Evolutionary conservation across 1,140 invertebrate species (phyloP).

Genomic region (Solenopsis fugax): DNA sequence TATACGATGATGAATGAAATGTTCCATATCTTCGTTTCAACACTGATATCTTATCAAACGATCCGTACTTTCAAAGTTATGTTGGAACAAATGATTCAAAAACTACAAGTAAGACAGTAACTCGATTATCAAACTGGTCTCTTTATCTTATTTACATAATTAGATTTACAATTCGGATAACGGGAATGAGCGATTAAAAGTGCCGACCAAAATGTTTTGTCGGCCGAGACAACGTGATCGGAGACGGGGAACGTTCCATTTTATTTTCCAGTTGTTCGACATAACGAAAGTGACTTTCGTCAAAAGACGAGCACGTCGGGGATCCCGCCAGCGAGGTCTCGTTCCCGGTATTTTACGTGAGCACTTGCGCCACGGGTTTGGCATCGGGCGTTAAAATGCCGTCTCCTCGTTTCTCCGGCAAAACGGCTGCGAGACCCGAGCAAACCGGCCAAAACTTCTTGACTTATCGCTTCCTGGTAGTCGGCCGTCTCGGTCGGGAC

Average conservation of each 20-base stretch:
- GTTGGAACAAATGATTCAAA: background rate
- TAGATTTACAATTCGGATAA: background rate
- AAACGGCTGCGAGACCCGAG: constrained; percentile 25
- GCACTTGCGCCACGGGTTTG: constrained; percentile 26
- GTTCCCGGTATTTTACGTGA: constrained; percentile 36
- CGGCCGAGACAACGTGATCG: background rate
- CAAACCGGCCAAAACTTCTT: constrained; percentile 39
- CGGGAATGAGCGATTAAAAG: background rate
- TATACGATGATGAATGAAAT: background rate
- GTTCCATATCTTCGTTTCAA: background rate
- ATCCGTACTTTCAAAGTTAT: background rate
- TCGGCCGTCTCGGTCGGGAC: constrained; percentile 7
- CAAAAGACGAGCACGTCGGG: constrained; percentile 11
- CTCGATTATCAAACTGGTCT: background rate
- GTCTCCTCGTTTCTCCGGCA: constrained; percentile 37
- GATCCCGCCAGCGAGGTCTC: background rate
- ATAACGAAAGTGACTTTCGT: constrained; percentile 30
- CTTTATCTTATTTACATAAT: background rate
- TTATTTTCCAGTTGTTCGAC: background rate
- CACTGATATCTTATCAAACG: background rate
- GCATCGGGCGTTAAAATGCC: constrained; percentile 43
- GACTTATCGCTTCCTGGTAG: constrained; percentile 46
- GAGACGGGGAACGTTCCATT: background rate
- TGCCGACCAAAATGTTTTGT: background rate
- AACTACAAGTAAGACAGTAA: background rate